Base-by-base conservation (phyloP, 2,888 invertebrate genomes). In the Leptopterna dolabrata region DNA sequence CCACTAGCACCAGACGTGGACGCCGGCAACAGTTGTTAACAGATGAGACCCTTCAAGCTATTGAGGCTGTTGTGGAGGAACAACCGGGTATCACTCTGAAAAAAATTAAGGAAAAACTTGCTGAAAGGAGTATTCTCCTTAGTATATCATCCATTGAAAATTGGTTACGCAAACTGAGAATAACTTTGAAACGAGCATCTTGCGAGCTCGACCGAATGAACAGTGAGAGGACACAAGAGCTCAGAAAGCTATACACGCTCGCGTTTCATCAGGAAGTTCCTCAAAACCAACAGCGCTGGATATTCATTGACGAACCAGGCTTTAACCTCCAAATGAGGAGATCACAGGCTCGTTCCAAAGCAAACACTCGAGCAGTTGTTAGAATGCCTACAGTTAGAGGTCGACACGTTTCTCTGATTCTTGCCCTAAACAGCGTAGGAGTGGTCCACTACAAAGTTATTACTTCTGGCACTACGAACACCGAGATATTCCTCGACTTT, bases 1-100 rank as follows among this genome's bases (percentile, higher is more conserved):
- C n/a, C 63, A 63, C 63, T 24, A 63, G 63, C 63, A 63, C 63
- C 63, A 63, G 63, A 63, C 63, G 63, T 24, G 63, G 63, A 63
- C 63, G 16, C 63, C 63, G 63, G n/a, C 63, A 63, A 63, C 6
- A 63, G 63, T 63, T 63, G n/a, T 63, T 63, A 63, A 11, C 24
- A 63, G 63, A 9, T 63, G 63, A 63, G 24, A 63, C n/a, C 63
- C 63, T 63, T 63, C 63, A 63, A 63, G 63, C 63, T 63, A 63
- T 63, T 63, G 63, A 63, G 24, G 63, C n/a, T 24, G 63, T 24
- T 63, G 63, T 63, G 63, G 63, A 63, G 9, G 63, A 24, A 63
- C 63, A 63, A 63, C 63, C 63, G 24, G 63, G 63, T 63, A 63
- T 63, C 63, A 63, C 63, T 63, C 24, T 11, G 63, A 63, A 19